phyloP scores from a whole-genome alignment of 1,140 invertebrate genomes.

The Eurosta solidaginis region DNA sequence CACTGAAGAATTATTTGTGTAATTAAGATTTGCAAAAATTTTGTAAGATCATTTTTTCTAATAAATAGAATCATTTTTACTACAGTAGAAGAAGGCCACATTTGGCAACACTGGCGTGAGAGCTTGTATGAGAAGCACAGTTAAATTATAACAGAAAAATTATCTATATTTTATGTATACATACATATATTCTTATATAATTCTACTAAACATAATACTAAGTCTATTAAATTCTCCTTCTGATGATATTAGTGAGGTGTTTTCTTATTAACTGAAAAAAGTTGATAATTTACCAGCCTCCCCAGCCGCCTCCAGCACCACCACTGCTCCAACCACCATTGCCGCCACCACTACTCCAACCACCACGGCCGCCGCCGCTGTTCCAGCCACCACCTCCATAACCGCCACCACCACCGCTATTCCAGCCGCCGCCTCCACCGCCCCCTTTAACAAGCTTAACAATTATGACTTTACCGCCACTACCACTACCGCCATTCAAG shows the following conservation, averaged over 20 bases:
- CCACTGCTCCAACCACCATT: slow-evolving; percentile 33
- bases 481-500: slow-evolving; percentile 34
- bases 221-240: neutral
- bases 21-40: too few relatives aligned
- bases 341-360: too few relatives aligned
- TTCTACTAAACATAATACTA: neutral
- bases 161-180: too few relatives aligned
- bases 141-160: too few relatives aligned
- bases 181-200: too few relatives aligned
- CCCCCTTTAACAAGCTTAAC: slow-evolving; percentile 36
- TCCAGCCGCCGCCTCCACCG: neutral
- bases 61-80: too few relatives aligned
- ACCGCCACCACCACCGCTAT: slow-evolving; percentile 25
- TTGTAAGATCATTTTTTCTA: too few relatives aligned
- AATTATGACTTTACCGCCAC: too few relatives aligned
- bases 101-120: too few relatives aligned
- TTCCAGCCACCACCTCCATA: slow-evolving; percentile 30
- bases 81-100: too few relatives aligned
- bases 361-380: slow-evolving; percentile 35
- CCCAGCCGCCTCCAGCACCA: slow-evolving; percentile 37
- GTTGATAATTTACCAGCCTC: slow-evolving; percentile 30
- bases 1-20: too few relatives aligned
- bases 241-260: neutral
- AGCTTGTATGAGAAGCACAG: too few relatives aligned
- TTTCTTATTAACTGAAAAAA: neutral